Evolutionary conservation across 2,113 vertebrate genomes (phyloP), one percentile per base, ranked within the genome.

Genomic region (Rhinolophus sinicus): DNA sequence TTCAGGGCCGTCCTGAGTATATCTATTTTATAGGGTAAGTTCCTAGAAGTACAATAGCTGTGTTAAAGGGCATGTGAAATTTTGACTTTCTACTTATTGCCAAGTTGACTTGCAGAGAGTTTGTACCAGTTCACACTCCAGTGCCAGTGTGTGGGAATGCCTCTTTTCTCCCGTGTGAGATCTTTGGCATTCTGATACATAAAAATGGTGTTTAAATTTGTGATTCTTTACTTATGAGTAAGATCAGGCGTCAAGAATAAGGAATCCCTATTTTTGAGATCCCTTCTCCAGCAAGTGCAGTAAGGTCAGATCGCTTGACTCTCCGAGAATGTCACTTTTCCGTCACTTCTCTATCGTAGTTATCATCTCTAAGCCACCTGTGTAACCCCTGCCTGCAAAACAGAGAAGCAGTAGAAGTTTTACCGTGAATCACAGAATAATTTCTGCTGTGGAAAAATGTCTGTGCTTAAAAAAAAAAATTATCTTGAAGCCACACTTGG

Each of bases 261-360:
- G 56, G 18, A 40, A 87, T 82, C 73, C 81, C 67, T 93, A 5
- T 60, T 83, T 76, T 82, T 94, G 44, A 94, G 87, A 91, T 44
- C 84, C 15, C 70, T 95, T 76, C 76, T 82, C 33, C 21, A 89
- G 65, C 73, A 77, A 91, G 81, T 87, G 38, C 52, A 94, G 33
- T 76, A 58, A 96, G 80, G 65, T 92, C 90, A 97, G 75, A 96
- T 52, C 35, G 44, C 69, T 82, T 90, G 70, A 85, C 91, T 94
- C 44, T 93, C 65, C 28, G 73, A 96, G 94, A 95, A 95, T 88
- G 95, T 62, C 65, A 69, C 70, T 93, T 96, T 89, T 94, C 86
- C 52, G 75, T 96, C 95, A 52, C 73, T 95, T 87, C 73, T 73
- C 94, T 94, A 86, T 94, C 75, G 28, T 6, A 19, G 21, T 30